Evolutionary conservation across 2,797 vertebrate species (phyloP).

Genomic region (Halcyon badia): DNA sequence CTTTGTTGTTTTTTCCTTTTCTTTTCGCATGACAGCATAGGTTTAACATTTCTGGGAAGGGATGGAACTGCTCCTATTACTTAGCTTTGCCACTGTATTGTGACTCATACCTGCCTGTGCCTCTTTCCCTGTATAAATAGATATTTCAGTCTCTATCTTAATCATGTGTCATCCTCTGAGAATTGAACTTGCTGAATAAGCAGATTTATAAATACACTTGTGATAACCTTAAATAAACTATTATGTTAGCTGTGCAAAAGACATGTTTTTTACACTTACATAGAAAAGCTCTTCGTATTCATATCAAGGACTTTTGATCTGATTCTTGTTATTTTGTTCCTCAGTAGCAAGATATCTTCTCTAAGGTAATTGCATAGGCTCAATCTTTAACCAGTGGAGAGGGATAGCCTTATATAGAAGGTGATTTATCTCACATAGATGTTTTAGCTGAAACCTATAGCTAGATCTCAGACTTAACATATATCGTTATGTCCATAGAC

Average conservation of each 20-base stretch:
- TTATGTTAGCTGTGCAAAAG: neutral
- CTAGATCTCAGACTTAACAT: neutral
- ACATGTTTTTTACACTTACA: neutral
- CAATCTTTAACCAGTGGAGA: neutral
- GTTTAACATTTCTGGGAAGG: neutral
- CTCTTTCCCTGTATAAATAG: neutral
- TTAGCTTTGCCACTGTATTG: neutral
- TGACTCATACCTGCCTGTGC: constrained; percentile 15
- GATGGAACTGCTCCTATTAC: neutral
- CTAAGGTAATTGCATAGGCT: neutral
- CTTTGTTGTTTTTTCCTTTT: neutral
- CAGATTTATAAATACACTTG: neutral
- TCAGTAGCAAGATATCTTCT: neutral
- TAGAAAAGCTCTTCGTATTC: neutral
- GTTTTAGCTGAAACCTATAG: neutral
- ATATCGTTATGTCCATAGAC: neutral
- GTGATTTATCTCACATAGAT: neutral
- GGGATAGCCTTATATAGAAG: neutral
- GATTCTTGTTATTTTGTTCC: neutral
- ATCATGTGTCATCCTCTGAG: neutral
- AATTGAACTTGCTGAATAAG: neutral
- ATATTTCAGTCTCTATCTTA: neutral
- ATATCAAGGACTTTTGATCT: neutral
- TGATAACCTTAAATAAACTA: neutral
- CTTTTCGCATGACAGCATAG: neutral